phyloP scores from a whole-genome alignment of 2,888 invertebrate genomes.

The Lamellibrachia columna region DNA sequence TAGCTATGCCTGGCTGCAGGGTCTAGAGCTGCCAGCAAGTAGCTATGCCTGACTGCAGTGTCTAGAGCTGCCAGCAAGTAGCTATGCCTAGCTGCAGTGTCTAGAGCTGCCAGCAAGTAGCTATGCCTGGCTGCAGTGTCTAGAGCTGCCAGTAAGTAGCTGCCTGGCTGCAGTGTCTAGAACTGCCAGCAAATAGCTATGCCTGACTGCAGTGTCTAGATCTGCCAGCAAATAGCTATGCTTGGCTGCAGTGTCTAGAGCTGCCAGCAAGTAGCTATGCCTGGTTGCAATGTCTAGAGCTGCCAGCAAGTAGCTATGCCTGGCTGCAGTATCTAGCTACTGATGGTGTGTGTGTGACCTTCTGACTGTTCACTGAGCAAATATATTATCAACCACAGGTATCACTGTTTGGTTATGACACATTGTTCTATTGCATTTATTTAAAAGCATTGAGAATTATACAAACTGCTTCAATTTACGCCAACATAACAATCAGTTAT shows the following conservation, averaged over 20 bases:
- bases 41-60: neutral
- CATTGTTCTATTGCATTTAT: too few relatives aligned
- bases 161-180: neutral
- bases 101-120: neutral
- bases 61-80: neutral
- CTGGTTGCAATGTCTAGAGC: neutral
- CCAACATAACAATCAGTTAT: too few relatives aligned
- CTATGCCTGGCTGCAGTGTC: neutral
- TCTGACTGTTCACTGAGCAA: too few relatives aligned
- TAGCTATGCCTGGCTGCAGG: neutral
- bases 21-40: neutral
- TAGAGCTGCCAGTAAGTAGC: too few relatives aligned
- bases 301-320: neutral
- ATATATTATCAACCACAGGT: too few relatives aligned
- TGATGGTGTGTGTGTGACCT: neutral
- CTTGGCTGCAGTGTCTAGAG: neutral
- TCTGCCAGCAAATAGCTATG: neutral
- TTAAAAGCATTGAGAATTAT: too few relatives aligned
- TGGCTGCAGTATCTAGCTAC: neutral
- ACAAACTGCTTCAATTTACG: too few relatives aligned
- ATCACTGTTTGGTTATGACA: too few relatives aligned
- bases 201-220: neutral
- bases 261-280: neutral
- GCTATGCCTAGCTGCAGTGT: neutral
- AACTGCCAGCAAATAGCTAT: neutral